Evolutionary conservation across 2,797 vertebrate species (phyloP).

Genomic region (Zenarchopterus dispar): DNA sequence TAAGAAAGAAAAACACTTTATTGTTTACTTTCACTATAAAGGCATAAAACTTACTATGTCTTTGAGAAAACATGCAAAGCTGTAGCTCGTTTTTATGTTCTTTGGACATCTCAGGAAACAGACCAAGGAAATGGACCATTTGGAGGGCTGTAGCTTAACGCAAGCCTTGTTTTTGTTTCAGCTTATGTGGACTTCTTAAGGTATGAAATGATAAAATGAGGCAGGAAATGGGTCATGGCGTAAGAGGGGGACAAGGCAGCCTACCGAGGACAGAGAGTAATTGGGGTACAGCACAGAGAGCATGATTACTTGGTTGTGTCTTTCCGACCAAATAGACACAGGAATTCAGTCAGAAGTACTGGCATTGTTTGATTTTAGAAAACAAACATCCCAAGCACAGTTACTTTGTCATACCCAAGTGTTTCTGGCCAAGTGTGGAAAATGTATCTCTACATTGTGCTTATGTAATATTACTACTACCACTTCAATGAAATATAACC

Average conservation of each 20-base stretch:
- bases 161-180: conserved; percentile 55
- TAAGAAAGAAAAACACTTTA: neutral
- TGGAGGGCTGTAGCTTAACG: conserved; percentile 51
- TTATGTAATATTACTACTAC: too few species aligned
- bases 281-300: conserved; percentile 46
- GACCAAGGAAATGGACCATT: conserved; percentile 49
- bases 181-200: conserved; percentile 59
- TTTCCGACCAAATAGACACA: conserved; percentile 35
- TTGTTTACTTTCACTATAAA: conserved; percentile 10
- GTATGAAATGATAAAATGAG: conserved; percentile 67
- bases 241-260: conserved; percentile 43
- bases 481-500: too few species aligned
- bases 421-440: neutral
- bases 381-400: neutral
- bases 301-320: conserved; percentile 59
- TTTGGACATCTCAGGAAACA: conserved; percentile 47
- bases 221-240: conserved; percentile 62
- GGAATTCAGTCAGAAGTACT: conserved; percentile 29
- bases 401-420: neutral
- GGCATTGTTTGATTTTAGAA: conserved; percentile 12
- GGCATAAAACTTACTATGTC: conserved; percentile 1
- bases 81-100: conserved; percentile 11
- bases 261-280: conserved; percentile 54
- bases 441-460: neutral
- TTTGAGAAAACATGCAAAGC: conserved; percentile 8